Conservation (phyloP, 2,888 invertebrate species). For the Agelastica alni region DNA sequence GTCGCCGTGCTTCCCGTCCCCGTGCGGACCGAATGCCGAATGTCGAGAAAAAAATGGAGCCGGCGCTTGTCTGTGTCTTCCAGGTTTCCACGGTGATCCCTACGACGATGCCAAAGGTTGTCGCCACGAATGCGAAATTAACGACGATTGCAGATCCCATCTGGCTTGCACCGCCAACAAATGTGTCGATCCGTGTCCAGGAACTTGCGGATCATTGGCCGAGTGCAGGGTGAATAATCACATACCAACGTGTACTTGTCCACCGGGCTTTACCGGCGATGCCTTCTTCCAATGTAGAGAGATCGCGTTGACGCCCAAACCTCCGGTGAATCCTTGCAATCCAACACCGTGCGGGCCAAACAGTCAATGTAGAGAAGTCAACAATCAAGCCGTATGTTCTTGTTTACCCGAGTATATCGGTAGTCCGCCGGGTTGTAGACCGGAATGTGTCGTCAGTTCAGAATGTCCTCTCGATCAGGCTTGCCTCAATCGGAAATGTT, state of each 20-base stretch:
- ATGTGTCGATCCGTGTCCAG: constrained; percentile 83
- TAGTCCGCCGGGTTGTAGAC: constrained; percentile 78
- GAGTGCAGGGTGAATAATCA: constrained; percentile 79
- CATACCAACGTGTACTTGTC: constrained; percentile 77
- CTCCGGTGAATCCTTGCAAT: constrained; percentile 70
- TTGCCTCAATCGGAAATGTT: constrained; percentile 83
- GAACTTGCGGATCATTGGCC: constrained; percentile 80
- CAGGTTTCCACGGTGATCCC: constrained; percentile 81
- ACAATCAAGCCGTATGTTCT: constrained; percentile 82
- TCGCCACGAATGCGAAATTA: constrained; percentile 77
- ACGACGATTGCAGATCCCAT: constrained; percentile 73
- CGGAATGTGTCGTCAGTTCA: constrained; percentile 85
- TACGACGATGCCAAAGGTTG: constrained; percentile 72
- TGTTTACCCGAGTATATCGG: constrained; percentile 80
- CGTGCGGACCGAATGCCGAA: constrained; percentile 84
- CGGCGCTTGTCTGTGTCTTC: constrained; percentile 81
- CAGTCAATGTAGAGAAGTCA: constrained; percentile 80
- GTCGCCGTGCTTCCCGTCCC: constrained; percentile 82
- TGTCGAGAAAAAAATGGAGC: constrained; percentile 82
- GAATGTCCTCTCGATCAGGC: constrained; percentile 83
- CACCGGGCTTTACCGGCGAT: constrained; percentile 77
- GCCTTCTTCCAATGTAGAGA: constrained; percentile 78
- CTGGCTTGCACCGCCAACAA: constrained; percentile 80
- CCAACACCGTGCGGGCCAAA: constrained; percentile 88
- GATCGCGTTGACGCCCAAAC: constrained; percentile 59